A percentile compares a stretch with the other conserved stretches of the same genome.
Conservation (phyloP, 2,797 vertebrate genomes). For the Myripristis murdjan region DNA sequence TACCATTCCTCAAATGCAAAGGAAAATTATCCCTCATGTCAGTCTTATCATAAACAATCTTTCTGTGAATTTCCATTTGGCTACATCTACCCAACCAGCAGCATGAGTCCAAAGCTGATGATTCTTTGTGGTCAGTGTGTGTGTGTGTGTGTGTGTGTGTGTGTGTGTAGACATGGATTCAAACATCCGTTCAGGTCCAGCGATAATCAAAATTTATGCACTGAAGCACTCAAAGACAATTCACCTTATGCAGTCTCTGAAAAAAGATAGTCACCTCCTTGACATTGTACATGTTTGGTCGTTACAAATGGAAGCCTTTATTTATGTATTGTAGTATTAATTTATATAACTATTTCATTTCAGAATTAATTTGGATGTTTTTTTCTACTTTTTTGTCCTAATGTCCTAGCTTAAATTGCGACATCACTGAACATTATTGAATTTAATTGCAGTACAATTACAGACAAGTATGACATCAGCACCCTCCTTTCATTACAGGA, state of each 20-base stretch:
- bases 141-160: not conserved
- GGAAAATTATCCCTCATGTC: not conserved
- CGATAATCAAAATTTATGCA: not conserved
- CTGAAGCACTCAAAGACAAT: not conserved
- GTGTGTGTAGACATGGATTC: too few species aligned
- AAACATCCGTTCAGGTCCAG: not conserved
- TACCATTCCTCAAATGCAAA: not conserved
- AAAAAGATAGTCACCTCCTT: not conserved
- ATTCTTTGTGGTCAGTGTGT: not conserved
- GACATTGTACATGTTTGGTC: too few species aligned
- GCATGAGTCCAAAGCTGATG: not conserved
- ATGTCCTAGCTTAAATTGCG: too few species aligned
- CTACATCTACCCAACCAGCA: not conserved
- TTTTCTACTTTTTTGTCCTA: too few species aligned
- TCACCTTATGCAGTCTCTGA: not conserved
- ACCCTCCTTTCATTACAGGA: too few species aligned
- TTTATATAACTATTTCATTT: too few species aligned
- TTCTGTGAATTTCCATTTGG: not conserved
- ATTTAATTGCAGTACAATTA: too few species aligned
- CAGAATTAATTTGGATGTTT: too few species aligned
- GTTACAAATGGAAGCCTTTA: too few species aligned
- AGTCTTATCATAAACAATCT: fast-evolving
- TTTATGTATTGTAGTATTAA: too few species aligned
- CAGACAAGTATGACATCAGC: too few species aligned
- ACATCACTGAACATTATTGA: too few species aligned